These are phyloP conservation scores for Eupithecia subumbrata DNA, from an alignment of 2,888 invertebrate genomes.

Conservation along the genomic window DNA sequence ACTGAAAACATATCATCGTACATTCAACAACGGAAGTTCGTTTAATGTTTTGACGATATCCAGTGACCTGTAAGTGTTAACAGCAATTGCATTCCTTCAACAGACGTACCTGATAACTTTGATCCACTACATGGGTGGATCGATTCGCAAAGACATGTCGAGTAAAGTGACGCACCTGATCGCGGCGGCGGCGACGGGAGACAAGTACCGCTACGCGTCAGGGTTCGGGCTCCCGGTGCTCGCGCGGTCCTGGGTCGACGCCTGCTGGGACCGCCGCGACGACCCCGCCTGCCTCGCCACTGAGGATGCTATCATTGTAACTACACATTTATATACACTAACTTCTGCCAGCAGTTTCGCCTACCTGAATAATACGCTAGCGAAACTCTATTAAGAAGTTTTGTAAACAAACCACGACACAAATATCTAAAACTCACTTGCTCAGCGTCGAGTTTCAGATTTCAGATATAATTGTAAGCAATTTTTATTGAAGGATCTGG, in stretches of 20 bases:
- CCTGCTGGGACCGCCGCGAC: conserved; percentile 92
- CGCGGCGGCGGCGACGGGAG: conserved; percentile 93
- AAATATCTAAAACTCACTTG: too few relatives aligned
- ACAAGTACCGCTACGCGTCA: conserved; percentile 97
- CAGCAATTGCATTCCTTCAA: conserved; percentile 10
- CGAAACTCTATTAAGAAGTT: too few relatives aligned
- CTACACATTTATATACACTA: conserved; percentile 46
- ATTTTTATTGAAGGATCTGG: too few relatives aligned
- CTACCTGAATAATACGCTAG: too few relatives aligned
- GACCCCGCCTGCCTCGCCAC: conserved; percentile 88
- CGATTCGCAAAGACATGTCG: conserved; percentile 95
- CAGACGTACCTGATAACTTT: conserved; percentile 94
- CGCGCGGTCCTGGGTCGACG: conserved; percentile 93
- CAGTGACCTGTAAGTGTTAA: conserved; percentile 10
- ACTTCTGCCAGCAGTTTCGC: background rate
- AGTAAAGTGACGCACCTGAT: conserved; percentile 96
- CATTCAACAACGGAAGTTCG: conserved; percentile 21
- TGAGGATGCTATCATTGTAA: conserved; percentile 87
- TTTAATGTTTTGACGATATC: conserved; percentile 19
- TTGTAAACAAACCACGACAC: too few relatives aligned
- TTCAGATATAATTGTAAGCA: too few relatives aligned
- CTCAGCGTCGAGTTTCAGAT: too few relatives aligned
- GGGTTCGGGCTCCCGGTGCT: conserved; percentile 95
- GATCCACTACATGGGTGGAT: conserved; percentile 98
- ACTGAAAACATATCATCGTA: conserved; percentile 7